Percentiles rank a stretch among this genome's conserved stretches.
Conservation (phyloP, 2,888 invertebrate genomes). For the Bruchidius siliquastri region DNA sequence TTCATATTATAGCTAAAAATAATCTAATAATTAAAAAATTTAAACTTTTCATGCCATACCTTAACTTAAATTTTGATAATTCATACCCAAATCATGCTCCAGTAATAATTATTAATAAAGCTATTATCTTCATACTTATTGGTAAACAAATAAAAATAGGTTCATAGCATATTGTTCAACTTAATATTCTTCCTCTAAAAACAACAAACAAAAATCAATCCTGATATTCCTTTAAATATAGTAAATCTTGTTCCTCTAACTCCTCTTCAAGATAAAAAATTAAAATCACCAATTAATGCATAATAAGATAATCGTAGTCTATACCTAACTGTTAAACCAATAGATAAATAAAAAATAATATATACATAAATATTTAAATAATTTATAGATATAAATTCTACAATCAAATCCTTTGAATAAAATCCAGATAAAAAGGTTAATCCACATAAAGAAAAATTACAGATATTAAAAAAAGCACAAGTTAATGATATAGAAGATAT, state of each 20-base stretch:
- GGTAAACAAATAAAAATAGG: constrained; percentile 54
- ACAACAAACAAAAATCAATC: constrained; percentile 52
- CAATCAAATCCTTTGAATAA: constrained; percentile 60
- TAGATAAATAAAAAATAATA: constrained; percentile 55
- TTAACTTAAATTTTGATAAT: constrained; percentile 47
- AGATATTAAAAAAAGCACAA: constrained; percentile 46
- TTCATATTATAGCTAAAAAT: constrained; percentile 50
- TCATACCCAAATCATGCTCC: constrained; percentile 47
- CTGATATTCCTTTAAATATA: constrained; percentile 45
- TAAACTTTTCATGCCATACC: constrained; percentile 45
- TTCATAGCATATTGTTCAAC: constrained; percentile 53
- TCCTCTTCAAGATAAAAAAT: constrained; percentile 49
- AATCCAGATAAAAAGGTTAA: constrained; percentile 44
- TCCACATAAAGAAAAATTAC: constrained; percentile 30
- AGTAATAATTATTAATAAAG: constrained; percentile 50
- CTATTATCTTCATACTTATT: constrained; percentile 51
- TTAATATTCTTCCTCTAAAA: constrained; percentile 53
- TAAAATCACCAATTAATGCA: constrained; percentile 50
- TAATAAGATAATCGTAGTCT: constrained; percentile 49
- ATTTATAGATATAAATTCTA: constrained; percentile 53
- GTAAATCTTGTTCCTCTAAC: constrained; percentile 50
- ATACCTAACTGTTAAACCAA: constrained; percentile 51
- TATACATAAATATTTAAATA: constrained; percentile 54
- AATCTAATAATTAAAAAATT: constrained; percentile 27
- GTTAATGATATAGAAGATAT: constrained; percentile 52